Evolutionary conservation across 2,797 vertebrate genomes (phyloP).

Genomic region (Rhinichthys osculus): DNA sequence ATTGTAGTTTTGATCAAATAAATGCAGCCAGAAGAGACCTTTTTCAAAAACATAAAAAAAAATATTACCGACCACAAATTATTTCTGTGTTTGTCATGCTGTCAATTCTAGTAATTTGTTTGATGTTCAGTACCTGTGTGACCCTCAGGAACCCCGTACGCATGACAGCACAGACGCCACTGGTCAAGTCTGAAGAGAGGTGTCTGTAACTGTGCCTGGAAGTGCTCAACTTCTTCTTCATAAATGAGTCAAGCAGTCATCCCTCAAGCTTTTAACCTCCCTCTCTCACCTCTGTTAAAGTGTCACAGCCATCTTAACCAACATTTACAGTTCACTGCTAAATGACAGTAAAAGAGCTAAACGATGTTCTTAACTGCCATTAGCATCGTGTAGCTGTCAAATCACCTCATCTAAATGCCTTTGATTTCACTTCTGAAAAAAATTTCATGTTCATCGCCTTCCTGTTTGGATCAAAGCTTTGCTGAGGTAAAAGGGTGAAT

Average conservation of each 20-base stretch:
- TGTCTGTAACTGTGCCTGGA: slow-evolving; percentile 46
- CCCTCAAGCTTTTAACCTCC: slow-evolving; percentile 53
- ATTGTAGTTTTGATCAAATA: not conserved
- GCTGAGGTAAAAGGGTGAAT: slow-evolving; percentile 17
- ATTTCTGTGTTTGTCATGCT: not conserved
- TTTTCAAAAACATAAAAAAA: not conserved
- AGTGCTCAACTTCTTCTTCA: slow-evolving; percentile 39
- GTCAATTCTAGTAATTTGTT: slow-evolving; percentile 17
- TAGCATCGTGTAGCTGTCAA: slow-evolving; percentile 64
- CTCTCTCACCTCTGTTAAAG: slow-evolving; percentile 45
- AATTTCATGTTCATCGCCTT: not conserved
- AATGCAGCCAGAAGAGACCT: not conserved
- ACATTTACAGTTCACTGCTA: slow-evolving; percentile 53
- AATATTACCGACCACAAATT: not conserved
- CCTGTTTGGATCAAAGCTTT: slow-evolving; percentile 32
- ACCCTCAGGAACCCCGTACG: slow-evolving; percentile 50
- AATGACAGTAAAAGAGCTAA: slow-evolving; percentile 60
- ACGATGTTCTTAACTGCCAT: slow-evolving; percentile 62
- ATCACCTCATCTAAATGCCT: slow-evolving; percentile 66
- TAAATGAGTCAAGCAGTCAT: slow-evolving; percentile 53
- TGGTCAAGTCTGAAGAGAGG: slow-evolving; percentile 39
- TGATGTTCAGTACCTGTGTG: slow-evolving; percentile 67
- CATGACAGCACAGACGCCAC: slow-evolving; percentile 37
- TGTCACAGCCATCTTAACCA: slow-evolving; percentile 63
- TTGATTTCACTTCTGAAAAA: slow-evolving; percentile 41